Base-by-base conservation (phyloP, 2,113 vertebrate genomes). In the Halichoeres trimaculatus region DNA sequence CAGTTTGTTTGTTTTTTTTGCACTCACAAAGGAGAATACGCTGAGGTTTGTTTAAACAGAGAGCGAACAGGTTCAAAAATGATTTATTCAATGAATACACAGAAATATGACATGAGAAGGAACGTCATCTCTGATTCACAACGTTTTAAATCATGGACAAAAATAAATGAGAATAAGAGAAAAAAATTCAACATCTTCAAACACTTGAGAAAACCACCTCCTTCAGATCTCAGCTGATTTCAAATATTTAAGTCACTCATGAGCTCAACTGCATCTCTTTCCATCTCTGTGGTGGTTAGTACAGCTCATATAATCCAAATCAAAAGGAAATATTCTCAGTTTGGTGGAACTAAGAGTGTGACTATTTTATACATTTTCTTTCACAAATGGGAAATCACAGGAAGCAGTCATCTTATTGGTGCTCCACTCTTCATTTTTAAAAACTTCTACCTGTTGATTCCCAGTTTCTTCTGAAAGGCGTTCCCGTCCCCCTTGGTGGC, bases 401-500 rank as follows among this genome's bases (percentile, higher is more conserved):
- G 35, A 12, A 12, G 17, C 40, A 70, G 23, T 52, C 17, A 35
- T 9, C 61, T 69, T 38, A 30, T 50, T 43, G 35, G 48, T 23
- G 60, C 35, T 19, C 17, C 23, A 19, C 35, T 41, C 19, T 57
- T 47, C 23, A 36, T 8, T 1, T 4, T 22, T 17, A 9, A 22
- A 14, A 43, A 17, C 26, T 70, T 90, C 91, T 93, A 94, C 53
- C 83, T 54, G 23, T 70, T 74, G 63, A 94, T 84, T 55, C 97
- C 95, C 0, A 95, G 86, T 85, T 94, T 95, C 86, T 86, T 94
- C 94, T 98, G 96, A 84, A 99, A 99, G 57, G 94, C 76, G n/a
- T 94, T 91, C 10, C 97, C 96, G 0, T 99, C 98, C 48, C 95
- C 96, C 5, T 93, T 93, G 0, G 96, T 98, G 68, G 97, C 91